A percentile compares a stretch with the other conserved stretches of the same genome.
phyloP scores from a whole-genome alignment of 2,888 invertebrate genomes.

The Dolichopus griseipennis region DNA sequence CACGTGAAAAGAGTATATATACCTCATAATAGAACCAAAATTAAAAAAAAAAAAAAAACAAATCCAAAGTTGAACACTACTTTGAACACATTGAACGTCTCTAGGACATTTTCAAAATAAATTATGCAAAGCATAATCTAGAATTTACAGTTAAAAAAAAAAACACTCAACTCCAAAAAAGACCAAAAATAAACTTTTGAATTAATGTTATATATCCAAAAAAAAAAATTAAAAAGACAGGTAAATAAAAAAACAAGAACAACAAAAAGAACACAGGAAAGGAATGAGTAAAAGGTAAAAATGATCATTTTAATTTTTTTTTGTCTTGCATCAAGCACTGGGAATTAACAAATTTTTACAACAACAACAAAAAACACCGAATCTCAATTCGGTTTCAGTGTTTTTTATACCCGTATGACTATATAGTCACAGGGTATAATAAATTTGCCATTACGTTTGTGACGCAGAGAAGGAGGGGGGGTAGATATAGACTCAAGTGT shows the following conservation, averaged over 20 bases:
- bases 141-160: neutral
- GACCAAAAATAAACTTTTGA: too few species aligned
- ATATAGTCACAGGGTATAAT: too few species aligned
- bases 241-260: neutral
- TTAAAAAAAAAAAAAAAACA: too few species aligned
- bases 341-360: neutral
- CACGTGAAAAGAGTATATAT: too few species aligned
- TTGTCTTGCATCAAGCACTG: conserved; percentile 2
- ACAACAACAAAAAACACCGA: neutral
- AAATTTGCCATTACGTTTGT: too few species aligned
- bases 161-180: neutral
- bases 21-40: too few species aligned
- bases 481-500: too few species aligned
- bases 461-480: too few species aligned
- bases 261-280: neutral
- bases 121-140: neutral
- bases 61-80: neutral
- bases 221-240: neutral
- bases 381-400: neutral
- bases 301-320: neutral
- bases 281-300: neutral
- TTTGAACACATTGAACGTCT: neutral
- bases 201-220: too few species aligned
- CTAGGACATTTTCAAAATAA: neutral
- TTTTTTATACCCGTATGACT: too few species aligned